Percentiles rank a stretch among this genome's conserved stretches.
Evolutionary conservation across 2,888 invertebrate genomes (phyloP).

Genomic region (Lasius platythorax): DNA sequence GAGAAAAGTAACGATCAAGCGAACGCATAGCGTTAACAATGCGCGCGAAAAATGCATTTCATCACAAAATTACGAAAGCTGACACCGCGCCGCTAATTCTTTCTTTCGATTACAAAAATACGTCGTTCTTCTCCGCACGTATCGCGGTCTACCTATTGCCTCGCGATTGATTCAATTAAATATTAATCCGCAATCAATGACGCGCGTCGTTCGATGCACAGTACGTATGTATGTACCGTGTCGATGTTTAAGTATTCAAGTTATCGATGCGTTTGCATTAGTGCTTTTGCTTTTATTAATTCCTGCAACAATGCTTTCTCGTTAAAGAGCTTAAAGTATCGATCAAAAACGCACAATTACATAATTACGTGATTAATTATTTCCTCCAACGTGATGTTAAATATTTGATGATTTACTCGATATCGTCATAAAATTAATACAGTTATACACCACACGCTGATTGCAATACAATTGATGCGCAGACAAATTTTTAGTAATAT

Average conservation of each 20-base stretch:
- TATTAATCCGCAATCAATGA: conserved; percentile 35
- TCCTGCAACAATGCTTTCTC: background rate
- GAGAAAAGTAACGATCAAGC: conserved; percentile 14
- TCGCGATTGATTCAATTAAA: conserved; percentile 44
- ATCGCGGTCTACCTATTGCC: background rate
- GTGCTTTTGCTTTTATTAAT: background rate
- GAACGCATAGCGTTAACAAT: background rate
- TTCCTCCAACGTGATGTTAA: background rate
- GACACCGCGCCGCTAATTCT: background rate
- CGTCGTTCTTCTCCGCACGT: background rate
- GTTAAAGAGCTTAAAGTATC: background rate
- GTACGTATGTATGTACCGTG: background rate
- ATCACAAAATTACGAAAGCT: conserved; percentile 22
- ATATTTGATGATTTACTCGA: background rate
- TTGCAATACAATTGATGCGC: background rate
- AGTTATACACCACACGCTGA: background rate
- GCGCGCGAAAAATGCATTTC: conserved; percentile 17
- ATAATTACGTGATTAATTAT: background rate
- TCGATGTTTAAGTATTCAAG: background rate
- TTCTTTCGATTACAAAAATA: conserved; percentile 1
- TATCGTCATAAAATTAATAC: background rate
- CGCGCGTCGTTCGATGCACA: background rate
- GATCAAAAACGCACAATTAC: background rate
- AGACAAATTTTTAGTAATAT: background rate
- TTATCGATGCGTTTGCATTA: conserved; percentile 5